phyloP scores from a whole-genome alignment of 1,140 invertebrate species.

The Dolichoris vasculosae region DNA sequence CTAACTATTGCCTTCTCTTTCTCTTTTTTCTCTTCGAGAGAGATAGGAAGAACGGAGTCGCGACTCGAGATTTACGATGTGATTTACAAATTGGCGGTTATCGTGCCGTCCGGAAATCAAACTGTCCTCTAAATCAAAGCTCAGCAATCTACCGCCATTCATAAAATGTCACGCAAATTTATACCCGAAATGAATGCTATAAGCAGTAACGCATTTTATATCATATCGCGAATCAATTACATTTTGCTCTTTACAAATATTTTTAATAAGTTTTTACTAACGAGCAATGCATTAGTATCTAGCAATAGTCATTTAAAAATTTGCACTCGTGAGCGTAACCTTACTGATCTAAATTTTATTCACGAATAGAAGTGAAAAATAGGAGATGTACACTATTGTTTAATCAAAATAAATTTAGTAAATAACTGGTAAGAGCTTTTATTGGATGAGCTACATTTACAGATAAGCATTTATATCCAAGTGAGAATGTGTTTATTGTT shows the following conservation, averaged over 20 bases:
- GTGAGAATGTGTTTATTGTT: constrained; percentile 16
- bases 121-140: constrained; percentile 74
- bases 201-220: neutral
- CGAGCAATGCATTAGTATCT: neutral
- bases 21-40: neutral
- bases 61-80: constrained; percentile 70
- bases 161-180: constrained; percentile 69
- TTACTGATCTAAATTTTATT: neutral
- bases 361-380: constrained; percentile 34
- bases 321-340: neutral
- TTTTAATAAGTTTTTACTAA: constrained; percentile 38
- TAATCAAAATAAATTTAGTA: constrained; percentile 41
- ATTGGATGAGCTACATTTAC: neutral
- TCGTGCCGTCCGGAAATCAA: constrained; percentile 71
- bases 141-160: constrained; percentile 67
- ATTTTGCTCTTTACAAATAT: neutral
- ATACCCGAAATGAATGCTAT: constrained; percentile 55
- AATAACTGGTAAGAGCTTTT: constrained; percentile 31
- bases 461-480: neutral
- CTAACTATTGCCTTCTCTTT: neutral
- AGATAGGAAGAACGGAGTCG: neutral
- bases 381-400: neutral
- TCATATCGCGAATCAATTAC: neutral
- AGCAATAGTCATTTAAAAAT: neutral
- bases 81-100: constrained; percentile 76